These are phyloP conservation scores for Tricholaema leucomelas DNA, from an alignment of 2,113 vertebrate species.

Conservation along the genomic window DNA sequence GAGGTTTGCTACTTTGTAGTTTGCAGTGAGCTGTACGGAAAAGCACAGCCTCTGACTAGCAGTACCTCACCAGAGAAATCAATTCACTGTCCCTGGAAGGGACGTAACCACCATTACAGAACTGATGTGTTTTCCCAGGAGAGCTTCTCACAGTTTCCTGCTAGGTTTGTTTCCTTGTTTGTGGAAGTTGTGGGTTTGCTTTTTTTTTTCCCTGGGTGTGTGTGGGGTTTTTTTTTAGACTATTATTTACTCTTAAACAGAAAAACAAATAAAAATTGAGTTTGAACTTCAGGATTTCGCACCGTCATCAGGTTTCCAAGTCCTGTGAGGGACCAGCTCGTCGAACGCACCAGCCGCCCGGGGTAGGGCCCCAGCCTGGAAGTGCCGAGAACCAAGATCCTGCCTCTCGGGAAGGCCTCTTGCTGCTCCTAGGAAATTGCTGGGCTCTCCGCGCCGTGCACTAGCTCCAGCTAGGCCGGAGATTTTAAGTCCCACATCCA, in stretches of 20 bases:
- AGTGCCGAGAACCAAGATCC: neutral
- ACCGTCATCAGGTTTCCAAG: accelerated
- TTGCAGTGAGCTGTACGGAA: accelerated
- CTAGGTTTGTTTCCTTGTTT: too few relatives aligned
- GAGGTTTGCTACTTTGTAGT: neutral
- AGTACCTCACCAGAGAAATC: neutral
- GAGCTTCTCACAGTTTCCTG: neutral
- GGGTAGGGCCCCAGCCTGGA: neutral
- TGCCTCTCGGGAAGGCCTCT: neutral
- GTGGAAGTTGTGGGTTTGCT: too few relatives aligned
- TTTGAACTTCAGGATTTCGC: neutral
- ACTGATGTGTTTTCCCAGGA: neutral
- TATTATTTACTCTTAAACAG: too few relatives aligned
- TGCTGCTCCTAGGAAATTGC: neutral
- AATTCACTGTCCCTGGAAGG: neutral
- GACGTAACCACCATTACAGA: neutral
- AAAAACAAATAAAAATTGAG: neutral
- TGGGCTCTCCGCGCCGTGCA: neutral
- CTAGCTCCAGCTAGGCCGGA: neutral
- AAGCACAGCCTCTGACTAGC: accelerated
- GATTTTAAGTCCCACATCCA: neutral
- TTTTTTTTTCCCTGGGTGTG: too few relatives aligned
- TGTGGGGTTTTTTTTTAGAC: too few relatives aligned
- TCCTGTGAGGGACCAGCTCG: accelerated
- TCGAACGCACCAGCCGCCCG: neutral